Base-by-base conservation (phyloP, 1,140 invertebrate genomes). In the Calliphora vicina region DNA sequence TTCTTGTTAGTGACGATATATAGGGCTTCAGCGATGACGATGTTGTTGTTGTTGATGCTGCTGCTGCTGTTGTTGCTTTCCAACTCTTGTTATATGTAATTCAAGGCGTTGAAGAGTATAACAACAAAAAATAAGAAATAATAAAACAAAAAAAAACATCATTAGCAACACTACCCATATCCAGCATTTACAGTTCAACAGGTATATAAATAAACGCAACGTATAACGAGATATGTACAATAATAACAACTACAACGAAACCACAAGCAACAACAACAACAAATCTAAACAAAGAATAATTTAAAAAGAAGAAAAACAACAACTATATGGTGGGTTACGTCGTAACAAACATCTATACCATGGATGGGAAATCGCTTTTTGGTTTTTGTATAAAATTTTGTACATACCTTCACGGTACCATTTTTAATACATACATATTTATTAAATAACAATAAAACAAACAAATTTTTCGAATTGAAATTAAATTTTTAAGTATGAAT, bases 51-150 rank as follows among this genome's bases (percentile, higher is more conserved):
- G 50, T 13, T n/a, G 50, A 17, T 57, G 50, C n/a, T 57, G 50
- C n/a, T 13, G 50, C n/a, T 57, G 50, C 5, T 57, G 50, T 15
- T 25, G 57, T 10, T 23, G 17, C 17, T 67, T 67, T 8, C 57
- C n/a, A 67, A 67, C n/a, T 67, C 57, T 67, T 67, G 20, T 67
- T 67, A 67, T 67, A 67, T 67, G 61, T 67, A 67, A 67, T 67
- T 67, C 8, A 67, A 67, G 61, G 61, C 20, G 61, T 67, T 67
- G 61, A 67, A 67, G 61, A 67, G 61, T 67, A 25, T 67, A 67
- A 67, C n/a, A 25, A 57, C 45, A 57, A 57, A 57, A n/a, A 57
- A 57, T 57, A 57, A 1, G n/a, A 17, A 57, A n/a, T n/a, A 57
- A n/a, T n/a, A n/a, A n/a, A n/a, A n/a, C n/a, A 61, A 61, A 6